Percentiles rank a stretch among this genome's conserved stretches.
These are phyloP conservation scores for Lithophane semibrunnea DNA, from an alignment of 2,888 invertebrate species.

Conservation along the genomic window DNA sequence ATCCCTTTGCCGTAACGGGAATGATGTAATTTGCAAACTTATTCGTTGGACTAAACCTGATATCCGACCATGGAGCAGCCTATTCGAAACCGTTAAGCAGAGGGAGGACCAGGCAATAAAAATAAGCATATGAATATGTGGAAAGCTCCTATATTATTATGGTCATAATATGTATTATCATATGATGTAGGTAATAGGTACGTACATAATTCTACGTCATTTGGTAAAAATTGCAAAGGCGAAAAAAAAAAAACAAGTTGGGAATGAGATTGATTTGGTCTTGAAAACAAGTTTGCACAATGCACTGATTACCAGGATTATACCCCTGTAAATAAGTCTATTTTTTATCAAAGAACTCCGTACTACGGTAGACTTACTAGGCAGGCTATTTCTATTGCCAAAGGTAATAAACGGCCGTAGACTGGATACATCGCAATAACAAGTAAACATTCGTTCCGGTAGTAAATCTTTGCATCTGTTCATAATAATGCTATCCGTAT, in stretches of 20 bases:
- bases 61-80: too few species aligned
- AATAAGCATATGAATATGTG: not conserved
- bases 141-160: not conserved
- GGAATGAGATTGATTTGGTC: not conserved
- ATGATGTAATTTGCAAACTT: conserved; percentile 11
- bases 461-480: conserved; percentile 25
- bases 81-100: not conserved
- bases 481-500: conserved; percentile 25
- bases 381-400: not conserved
- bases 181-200: not conserved
- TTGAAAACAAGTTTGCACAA: conserved; percentile 17
- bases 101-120: not conserved
- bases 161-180: not conserved
- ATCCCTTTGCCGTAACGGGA: not conserved
- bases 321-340: not conserved
- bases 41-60: too few species aligned
- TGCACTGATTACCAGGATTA: not conserved
- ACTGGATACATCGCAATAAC: conserved; percentile 7
- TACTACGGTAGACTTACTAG: not conserved
- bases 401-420: not conserved
- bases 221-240: not conserved
- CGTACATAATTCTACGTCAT: not conserved
- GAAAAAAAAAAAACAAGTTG: not conserved
- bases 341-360: conserved; percentile 12
- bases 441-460: conserved; percentile 44